A percentile compares a stretch with the other conserved stretches of the same genome.
Evolutionary conservation across 1,140 invertebrate species (phyloP).

Genomic region (Yoshiicerus persimilis): DNA sequence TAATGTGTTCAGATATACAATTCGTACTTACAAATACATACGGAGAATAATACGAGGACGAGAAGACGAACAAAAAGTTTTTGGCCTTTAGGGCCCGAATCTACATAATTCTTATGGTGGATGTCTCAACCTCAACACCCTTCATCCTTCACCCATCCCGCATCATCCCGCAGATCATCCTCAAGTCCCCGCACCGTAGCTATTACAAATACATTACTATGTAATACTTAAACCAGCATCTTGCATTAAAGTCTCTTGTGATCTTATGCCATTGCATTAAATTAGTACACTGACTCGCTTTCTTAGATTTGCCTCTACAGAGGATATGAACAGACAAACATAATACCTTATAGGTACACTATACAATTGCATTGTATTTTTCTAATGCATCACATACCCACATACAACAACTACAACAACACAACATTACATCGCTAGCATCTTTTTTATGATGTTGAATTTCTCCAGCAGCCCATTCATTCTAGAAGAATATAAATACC

Average conservation of each 20-base stretch:
- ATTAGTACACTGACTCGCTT: neutral
- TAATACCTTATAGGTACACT: neutral
- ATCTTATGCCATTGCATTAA: neutral
- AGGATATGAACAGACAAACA: neutral
- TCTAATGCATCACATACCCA: neutral
- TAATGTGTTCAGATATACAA: neutral
- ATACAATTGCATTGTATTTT: constrained; percentile 11
- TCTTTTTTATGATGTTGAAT: neutral
- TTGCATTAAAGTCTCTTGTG: neutral
- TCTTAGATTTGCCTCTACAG: neutral
- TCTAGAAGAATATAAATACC: constrained; percentile 22
- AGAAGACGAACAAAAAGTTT: constrained; percentile 1
- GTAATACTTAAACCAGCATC: neutral
- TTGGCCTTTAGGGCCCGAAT: constrained; percentile 26
- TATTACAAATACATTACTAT: neutral
- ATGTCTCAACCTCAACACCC: constrained; percentile 28
- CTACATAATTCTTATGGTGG: constrained; percentile 26
- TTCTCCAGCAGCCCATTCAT: constrained; percentile 21
- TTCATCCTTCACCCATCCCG: constrained; percentile 28
- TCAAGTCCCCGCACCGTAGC: neutral
- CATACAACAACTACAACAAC: no score
- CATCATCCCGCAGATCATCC: neutral
- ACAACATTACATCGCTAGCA: neutral
- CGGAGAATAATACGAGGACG: neutral
- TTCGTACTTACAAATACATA: neutral